These are phyloP conservation scores for Microcebus lehilahytsara DNA, from an alignment of 2,113 vertebrate species.

Conservation along the genomic window DNA sequence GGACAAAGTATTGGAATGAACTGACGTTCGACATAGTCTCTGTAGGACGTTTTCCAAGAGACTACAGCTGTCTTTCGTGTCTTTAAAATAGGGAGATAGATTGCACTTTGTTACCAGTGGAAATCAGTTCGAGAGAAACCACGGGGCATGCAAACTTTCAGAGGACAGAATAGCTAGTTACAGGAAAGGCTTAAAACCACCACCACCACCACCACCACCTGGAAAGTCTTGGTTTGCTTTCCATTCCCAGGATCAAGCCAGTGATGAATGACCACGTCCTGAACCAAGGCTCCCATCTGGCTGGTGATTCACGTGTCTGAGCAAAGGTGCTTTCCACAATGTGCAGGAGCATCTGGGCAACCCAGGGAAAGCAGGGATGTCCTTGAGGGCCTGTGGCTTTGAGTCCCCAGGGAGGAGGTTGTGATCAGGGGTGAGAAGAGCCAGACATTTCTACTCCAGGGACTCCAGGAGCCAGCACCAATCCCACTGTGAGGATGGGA, in stretches of 20 bases:
- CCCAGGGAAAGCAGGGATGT: not conserved
- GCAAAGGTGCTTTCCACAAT: not conserved
- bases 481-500: not conserved
- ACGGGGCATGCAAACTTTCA: not conserved
- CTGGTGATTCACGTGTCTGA: not conserved
- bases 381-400: not conserved
- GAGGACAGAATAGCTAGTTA: not conserved
- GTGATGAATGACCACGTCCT: not conserved
- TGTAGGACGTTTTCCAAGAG: not conserved
- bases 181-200: not conserved
- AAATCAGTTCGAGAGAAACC: not conserved
- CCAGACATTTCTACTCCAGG: slow-evolving; percentile 63
- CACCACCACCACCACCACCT: not conserved
- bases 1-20: not conserved
- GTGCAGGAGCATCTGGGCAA: too few relatives aligned
- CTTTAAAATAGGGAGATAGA: not conserved
- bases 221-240: not conserved
- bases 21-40: not conserved
- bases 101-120: not conserved
- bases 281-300: not conserved
- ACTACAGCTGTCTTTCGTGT: not conserved
- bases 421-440: slow-evolving; percentile 62
- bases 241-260: not conserved
- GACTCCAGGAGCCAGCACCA: not conserved
- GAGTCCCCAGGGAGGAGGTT: not conserved